Evolutionary conservation across 1,140 invertebrate species (phyloP), one percentile per base, ranked within the genome.

Genomic region (Orussus abietinus): DNA sequence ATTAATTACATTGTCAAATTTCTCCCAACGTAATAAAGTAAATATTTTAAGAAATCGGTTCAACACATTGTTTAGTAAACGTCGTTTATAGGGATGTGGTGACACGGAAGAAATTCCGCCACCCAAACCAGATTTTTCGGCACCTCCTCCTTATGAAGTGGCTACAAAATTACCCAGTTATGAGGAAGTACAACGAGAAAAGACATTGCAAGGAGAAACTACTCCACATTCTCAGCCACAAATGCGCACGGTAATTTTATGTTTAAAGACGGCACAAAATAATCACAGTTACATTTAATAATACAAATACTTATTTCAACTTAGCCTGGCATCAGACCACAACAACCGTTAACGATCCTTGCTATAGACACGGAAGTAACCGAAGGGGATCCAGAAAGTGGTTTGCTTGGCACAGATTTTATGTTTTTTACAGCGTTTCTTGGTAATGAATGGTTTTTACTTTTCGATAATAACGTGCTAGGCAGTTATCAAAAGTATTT

Each of bases 381-480:
- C 25, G 84, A 85, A 49, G 74, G 78, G n/a, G 82, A 86, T 62
- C 75, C 78, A 15, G 86, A 89, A 59, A 87, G 83, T 61, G 80
- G 79, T 56, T 71, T 88, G 38, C 79, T 92, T 7, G 89, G 89
- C 29, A 92, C 88, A 25, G 89, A 92, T 68, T 84, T 90, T 49
- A 89, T 90, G 82, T 92, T 92, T 64, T 81, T 89, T 47, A 86
- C 85, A 41, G 86, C 88, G 19, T 92, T 92, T 70, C 81, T 90
- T 62, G 82, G 86, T 89, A 75, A 74, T 62, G 19, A 37, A 29
- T 18, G 30, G n/a, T 18, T n/a, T 43, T 33, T 26, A 15, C 11
- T 17, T 37, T 25, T 38, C 21, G 3, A 22, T 14, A 31, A 18
- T 5, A 21, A 13, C n/a, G n/a, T n/a, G n/a, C n/a, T n/a, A n/a